phyloP scores from a whole-genome alignment of 2,888 invertebrate species.

The Cantharis flavilabris region DNA sequence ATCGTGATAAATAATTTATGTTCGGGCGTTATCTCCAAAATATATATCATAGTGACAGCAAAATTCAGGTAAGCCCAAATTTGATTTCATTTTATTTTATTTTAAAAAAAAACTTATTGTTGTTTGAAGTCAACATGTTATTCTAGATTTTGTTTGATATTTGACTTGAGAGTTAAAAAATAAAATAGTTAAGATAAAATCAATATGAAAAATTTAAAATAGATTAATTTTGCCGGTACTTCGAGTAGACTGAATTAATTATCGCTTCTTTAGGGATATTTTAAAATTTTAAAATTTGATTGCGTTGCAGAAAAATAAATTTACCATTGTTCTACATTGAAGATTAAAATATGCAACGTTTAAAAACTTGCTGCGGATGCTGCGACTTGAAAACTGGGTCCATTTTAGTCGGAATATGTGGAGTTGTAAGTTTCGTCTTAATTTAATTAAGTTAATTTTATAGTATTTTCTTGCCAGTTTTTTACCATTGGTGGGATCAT shows the following conservation, averaged over 20 bases:
- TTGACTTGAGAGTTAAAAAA: neutral
- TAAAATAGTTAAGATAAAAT: neutral
- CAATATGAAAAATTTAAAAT: neutral
- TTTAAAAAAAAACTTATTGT: neutral
- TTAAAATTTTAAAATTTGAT: neutral
- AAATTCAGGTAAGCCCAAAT: neutral
- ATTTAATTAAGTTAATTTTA: neutral
- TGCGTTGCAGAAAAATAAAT: neutral
- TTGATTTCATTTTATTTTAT: neutral
- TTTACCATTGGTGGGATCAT: conserved; percentile 20
- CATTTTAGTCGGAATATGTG: conserved; percentile 19
- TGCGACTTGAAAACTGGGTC: conserved; percentile 19
- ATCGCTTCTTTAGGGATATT: neutral
- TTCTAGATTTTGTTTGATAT: neutral
- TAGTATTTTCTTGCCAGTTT: neutral
- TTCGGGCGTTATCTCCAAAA: neutral
- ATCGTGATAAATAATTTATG: neutral
- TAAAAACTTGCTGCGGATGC: conserved; percentile 21
- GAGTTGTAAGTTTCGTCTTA: conserved; percentile 12
- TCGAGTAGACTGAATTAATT: neutral
- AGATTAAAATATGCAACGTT: conserved; percentile 3
- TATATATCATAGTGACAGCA: neutral
- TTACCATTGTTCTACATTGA: neutral
- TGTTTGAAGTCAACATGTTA: neutral
- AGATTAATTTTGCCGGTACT: neutral